phyloP scores from a whole-genome alignment of 2,888 invertebrate genomes.

The Prosapia bicincta region DNA sequence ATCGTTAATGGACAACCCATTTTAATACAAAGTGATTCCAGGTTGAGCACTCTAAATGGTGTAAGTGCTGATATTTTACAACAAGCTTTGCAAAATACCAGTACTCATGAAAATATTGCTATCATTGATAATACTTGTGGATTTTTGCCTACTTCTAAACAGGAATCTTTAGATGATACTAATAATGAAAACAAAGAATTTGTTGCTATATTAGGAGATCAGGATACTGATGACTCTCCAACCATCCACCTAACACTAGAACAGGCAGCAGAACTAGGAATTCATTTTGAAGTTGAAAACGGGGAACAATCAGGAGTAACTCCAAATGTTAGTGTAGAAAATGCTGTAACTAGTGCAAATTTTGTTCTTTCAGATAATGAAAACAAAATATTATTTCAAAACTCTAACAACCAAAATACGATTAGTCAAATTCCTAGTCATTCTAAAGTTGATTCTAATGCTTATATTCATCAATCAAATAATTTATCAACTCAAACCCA shows the following conservation, averaged over 20 bases:
- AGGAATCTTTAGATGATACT: neutral
- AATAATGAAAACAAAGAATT: slow-evolving; percentile 21
- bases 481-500: neutral
- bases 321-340: neutral
- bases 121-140: neutral
- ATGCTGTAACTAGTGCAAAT: neutral
- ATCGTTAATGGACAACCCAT: slow-evolving; percentile 30
- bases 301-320: neutral
- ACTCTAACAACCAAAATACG: neutral
- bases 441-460: slow-evolving; percentile 8
- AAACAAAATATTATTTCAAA: neutral
- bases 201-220: slow-evolving; percentile 19
- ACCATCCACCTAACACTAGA: slow-evolving; percentile 23
- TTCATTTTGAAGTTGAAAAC: slow-evolving; percentile 8
- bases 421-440: neutral
- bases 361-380: slow-evolving; percentile 1
- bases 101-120: neutral
- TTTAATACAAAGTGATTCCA: slow-evolving; percentile 22
- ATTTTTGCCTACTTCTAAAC: neutral
- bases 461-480: neutral
- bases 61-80: slow-evolving; percentile 14
- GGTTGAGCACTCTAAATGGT: slow-evolving; percentile 7
- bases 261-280: slow-evolving; percentile 24
- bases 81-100: neutral
- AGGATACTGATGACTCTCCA: slow-evolving; percentile 17